Evolutionary conservation across 2,888 invertebrate species (phyloP), one percentile per base, ranked within the genome.

Genomic region (Eurytoma californica): DNA sequence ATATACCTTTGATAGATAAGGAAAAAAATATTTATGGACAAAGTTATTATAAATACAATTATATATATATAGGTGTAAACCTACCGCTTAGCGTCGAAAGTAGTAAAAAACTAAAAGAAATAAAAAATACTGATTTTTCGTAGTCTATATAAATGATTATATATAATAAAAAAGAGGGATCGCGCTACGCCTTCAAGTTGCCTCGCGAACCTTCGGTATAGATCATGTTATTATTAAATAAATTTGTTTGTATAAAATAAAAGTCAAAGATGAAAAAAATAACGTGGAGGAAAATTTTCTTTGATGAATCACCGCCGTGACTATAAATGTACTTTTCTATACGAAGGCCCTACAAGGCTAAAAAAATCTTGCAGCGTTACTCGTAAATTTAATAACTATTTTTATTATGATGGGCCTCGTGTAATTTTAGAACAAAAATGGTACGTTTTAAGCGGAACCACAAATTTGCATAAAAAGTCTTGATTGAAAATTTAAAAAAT

Each of bases 271-370:
- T 39, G 9, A 39, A 39, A 39, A 9, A 39, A 39, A 39, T 9
- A 39, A 39, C 9, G 39, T 39, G 9, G 39, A 39, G 39, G 39
- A 9, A 55, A 13, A 72, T 18, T 63, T 72, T 74, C 83, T 84
- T 83, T 82, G 79, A 85, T 82, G 82, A 84, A 86, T 84, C 84
- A 85, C 85, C 82, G 84, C 86, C 86, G 83, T 87, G 86, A 87
- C 84, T 87, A 39, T 9, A 84, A 84, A 82, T 87, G 86, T 87
- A 85, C 86, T 87, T 86, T 83, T 85, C 84, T 72, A 77, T 51
- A 67, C 47, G 30, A 60, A 30, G 68, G 24, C 60, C 49, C 49
- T 49, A 49, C 7, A 60, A 16, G 58, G 24, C 51, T n/a, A 65
- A 70, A 58, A 65, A 68, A 69, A 61, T 60, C 65, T 77, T 61